Base-by-base conservation (phyloP, 1,140 invertebrate species). In the Choristoneura fumiferana region DNA sequence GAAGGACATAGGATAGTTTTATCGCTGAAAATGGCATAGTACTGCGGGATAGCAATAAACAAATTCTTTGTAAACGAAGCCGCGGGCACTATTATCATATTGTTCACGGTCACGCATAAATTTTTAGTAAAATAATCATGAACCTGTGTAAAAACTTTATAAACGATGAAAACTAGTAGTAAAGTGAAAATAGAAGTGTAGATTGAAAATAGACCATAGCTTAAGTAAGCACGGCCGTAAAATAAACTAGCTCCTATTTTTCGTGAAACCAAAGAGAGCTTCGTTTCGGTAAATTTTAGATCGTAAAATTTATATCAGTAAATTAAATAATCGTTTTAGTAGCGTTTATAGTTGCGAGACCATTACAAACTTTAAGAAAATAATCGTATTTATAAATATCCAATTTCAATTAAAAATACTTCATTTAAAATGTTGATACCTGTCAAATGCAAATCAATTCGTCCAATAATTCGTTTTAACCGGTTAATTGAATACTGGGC, bases 161-260 rank as follows among this genome's bases (percentile, higher is more conserved):
- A 29, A 29, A 29, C 6, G 6, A 29, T 29, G 43, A 33, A 49
- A 49, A 49, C 43, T 12, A 12, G 22, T 49, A 49, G 43, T 49
- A 49, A 49, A 13, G 0, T 12, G 22, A 49, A 18, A 49, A 49
- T 22, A 49, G 22, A 29, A 29, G 18, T 12, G 43, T 33, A 1
- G 18, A 49, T 49, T 13, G 29, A 49, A 49, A 33, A 22, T 33
- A 49, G 43, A 45, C 40, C 17, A 45, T 12, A 49, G 43, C 43
- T 12, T 49, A 49, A 49, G 29, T 49, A 49, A 49, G 43, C 43
- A 49, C 12, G 10, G 18, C 18, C 43, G 18, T 49, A 49, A 49
- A 49, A 49, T 49, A 49, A 49, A 49, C 18, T 12, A 12, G 18
- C 18, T 17, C 10, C 17, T 33, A 49, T 49, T 49, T 49, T 49